Percentiles rank a stretch among this genome's conserved stretches.
Evolutionary conservation across 2,113 vertebrate species (phyloP).

Genomic region (Harpagus bidentatus): DNA sequence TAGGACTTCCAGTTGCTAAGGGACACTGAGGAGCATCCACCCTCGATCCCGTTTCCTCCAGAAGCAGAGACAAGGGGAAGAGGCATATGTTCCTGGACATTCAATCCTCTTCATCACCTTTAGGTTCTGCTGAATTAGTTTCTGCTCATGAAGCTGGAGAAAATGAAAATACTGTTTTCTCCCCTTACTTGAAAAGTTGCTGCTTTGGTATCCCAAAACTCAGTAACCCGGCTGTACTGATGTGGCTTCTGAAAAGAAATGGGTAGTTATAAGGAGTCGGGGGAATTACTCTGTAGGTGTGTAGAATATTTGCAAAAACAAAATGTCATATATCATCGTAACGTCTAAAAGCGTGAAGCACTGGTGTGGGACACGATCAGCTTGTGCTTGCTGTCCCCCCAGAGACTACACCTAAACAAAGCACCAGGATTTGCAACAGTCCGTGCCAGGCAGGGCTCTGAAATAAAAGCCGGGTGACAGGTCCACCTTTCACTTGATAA

Average conservation of each 20-base stretch:
- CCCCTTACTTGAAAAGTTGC: background rate
- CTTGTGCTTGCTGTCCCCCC: background rate
- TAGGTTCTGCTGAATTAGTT: background rate
- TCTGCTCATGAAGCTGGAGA: background rate
- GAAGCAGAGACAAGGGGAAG: background rate
- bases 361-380: background rate
- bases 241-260: background rate
- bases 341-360: background rate
- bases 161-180: background rate
- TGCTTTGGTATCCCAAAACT: background rate
- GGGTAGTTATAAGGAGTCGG: background rate
- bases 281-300: background rate
- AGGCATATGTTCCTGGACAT: background rate
- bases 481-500: background rate
- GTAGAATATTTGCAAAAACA: background rate
- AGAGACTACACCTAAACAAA: background rate
- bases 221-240: fast-evolving
- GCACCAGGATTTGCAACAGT: background rate
- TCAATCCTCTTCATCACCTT: background rate
- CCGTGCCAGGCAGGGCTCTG: background rate
- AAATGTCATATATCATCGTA: fast-evolving
- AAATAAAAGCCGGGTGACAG: background rate
- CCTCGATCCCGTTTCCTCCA: background rate
- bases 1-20: background rate
- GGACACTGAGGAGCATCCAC: background rate